These are phyloP conservation scores for Drosophila parvula DNA, from an alignment of 1,140 invertebrate species.

Conservation along the genomic window DNA sequence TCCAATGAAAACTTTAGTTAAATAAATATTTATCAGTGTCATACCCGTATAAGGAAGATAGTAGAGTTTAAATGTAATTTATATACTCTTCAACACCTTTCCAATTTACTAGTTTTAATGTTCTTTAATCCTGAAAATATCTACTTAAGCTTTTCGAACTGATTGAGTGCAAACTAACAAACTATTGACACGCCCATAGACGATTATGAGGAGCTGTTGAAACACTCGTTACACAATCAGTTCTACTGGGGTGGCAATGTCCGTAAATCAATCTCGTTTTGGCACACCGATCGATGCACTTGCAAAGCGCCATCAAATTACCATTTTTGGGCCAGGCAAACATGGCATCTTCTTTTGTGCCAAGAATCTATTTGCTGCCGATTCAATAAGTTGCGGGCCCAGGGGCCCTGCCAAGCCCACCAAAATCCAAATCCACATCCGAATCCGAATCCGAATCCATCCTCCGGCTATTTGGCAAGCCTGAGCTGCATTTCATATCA, in stretches of 20 bases:
- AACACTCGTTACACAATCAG: slow-evolving; percentile 38
- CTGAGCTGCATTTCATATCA: slow-evolving; percentile 67
- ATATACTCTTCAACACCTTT: too few relatives aligned
- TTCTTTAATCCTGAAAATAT: not conserved
- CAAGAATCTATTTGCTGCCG: slow-evolving; percentile 40
- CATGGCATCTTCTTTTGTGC: slow-evolving; percentile 28
- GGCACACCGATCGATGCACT: slow-evolving; percentile 46
- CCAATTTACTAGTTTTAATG: not conserved
- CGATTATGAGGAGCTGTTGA: slow-evolving; percentile 16
- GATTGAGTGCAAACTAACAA: slow-evolving; percentile 21
- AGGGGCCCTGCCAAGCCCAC: slow-evolving; percentile 12
- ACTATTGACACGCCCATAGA: slow-evolving; percentile 5
- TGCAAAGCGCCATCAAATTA: slow-evolving; percentile 40
- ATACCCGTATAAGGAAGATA: too few relatives aligned
- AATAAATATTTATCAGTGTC: too few relatives aligned
- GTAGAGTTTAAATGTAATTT: not conserved
- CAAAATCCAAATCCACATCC: slow-evolving; percentile 7
- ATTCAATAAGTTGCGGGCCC: slow-evolving; percentile 54
- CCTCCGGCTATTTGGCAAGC: slow-evolving; percentile 42
- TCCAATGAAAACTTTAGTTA: too few relatives aligned
- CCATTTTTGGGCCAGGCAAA: slow-evolving; percentile 45
- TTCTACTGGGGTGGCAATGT: not conserved
- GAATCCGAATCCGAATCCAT: not conserved
- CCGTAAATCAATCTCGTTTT: slow-evolving; percentile 41
- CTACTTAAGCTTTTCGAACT: not conserved